These are phyloP conservation scores for Acleris sparsana DNA, from an alignment of 2,888 invertebrate genomes.

Conservation along the genomic window DNA sequence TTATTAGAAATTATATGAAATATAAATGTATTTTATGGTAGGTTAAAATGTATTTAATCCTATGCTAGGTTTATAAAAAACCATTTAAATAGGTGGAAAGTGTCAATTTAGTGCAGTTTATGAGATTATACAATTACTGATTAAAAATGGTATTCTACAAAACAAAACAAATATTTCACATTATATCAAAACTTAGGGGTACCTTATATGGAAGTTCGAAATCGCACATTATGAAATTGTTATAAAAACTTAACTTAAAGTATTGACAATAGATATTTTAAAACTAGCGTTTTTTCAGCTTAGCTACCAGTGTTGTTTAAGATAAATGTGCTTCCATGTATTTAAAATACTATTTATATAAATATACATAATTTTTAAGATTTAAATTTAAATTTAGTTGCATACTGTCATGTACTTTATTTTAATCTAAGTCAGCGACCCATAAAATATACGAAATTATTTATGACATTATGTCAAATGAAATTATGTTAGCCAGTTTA, in stretches of 20 bases:
- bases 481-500: slow-evolving; percentile 19
- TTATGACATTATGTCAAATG: slow-evolving; percentile 33
- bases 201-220: background rate
- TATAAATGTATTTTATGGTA: slow-evolving; percentile 40
- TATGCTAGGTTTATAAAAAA: slow-evolving; percentile 21
- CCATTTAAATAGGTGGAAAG: slow-evolving; percentile 17
- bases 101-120: slow-evolving; percentile 24
- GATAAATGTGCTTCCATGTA: slow-evolving; percentile 51
- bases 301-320: slow-evolving; percentile 41
- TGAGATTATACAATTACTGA: slow-evolving; percentile 16
- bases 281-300: slow-evolving; percentile 32
- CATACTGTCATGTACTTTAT: slow-evolving; percentile 41
- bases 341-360: slow-evolving; percentile 39
- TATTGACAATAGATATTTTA: slow-evolving; percentile 26
- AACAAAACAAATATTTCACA: slow-evolving; percentile 1
- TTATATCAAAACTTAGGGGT: background rate
- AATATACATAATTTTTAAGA: slow-evolving; percentile 23
- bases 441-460: slow-evolving; percentile 11
- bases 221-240: slow-evolving; percentile 11
- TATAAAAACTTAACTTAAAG: slow-evolving; percentile 7
- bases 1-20: slow-evolving; percentile 42
- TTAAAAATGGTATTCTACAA: background rate
- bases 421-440: slow-evolving; percentile 26
- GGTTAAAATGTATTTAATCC: slow-evolving; percentile 31
- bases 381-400: slow-evolving; percentile 40